phyloP scores from a whole-genome alignment of 2,113 vertebrate genomes.

The Phyllostomus discolor region DNA sequence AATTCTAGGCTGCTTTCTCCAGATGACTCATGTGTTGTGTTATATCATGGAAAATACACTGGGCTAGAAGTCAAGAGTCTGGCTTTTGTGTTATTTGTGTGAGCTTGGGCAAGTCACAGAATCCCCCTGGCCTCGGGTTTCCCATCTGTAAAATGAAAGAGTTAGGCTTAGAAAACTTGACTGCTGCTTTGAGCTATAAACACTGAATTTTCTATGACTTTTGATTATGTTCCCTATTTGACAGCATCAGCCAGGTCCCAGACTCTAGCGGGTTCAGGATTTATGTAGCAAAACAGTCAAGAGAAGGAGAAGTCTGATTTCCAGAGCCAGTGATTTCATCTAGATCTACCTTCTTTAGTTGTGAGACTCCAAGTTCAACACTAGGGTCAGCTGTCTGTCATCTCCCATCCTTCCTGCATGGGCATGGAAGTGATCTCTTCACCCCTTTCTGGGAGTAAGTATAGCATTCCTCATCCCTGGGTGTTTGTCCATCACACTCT shows the following conservation, averaged over 20 bases:
- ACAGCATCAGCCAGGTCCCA: neutral
- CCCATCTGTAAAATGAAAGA: neutral
- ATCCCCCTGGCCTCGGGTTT: neutral
- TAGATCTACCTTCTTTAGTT: neutral
- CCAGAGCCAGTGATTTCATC: neutral
- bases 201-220: neutral
- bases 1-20: conserved; percentile 55
- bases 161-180: neutral
- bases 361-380: neutral
- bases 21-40: conserved; percentile 11
- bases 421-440: neutral
- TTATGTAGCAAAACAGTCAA: neutral
- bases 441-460: neutral
- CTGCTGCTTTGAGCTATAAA: neutral
- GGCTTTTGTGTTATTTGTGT: conserved; percentile 5
- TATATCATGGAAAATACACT: neutral
- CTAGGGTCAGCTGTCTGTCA: neutral
- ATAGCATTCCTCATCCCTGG: neutral
- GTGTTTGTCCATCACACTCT: neutral
- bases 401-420: neutral
- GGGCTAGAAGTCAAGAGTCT: conserved; percentile 19
- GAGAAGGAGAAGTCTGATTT: neutral
- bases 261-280: neutral
- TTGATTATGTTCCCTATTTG: neutral
- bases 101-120: conserved; percentile 34